Evolutionary conservation across 1,140 invertebrate species (phyloP).

Genomic region (Goniozus legneri): DNA sequence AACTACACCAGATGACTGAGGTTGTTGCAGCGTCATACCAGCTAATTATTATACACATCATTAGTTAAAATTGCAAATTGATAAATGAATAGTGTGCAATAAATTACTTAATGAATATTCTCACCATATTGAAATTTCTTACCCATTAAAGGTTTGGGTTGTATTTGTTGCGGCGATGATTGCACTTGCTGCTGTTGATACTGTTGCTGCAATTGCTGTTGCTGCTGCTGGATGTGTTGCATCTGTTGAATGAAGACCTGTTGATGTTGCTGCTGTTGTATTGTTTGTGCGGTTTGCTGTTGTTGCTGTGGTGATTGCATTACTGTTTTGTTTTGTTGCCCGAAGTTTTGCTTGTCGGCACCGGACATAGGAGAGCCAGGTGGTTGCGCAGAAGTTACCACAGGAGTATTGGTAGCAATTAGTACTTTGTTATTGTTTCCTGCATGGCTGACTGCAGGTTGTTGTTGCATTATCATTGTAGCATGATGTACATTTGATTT

Average conservation of each 20-base stretch:
- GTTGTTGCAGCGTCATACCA: conserved; percentile 51
- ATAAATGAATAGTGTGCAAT: conserved; percentile 3
- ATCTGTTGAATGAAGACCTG: conserved; percentile 48
- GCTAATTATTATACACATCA: conserved; percentile 12
- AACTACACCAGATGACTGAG: conserved; percentile 39
- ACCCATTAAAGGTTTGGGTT: conserved; percentile 59
- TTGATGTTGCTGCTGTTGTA: conserved; percentile 41
- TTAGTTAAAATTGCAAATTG: conserved; percentile 2
- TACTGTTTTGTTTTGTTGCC: conserved; percentile 51
- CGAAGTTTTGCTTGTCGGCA: conserved; percentile 45
- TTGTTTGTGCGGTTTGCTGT: conserved; percentile 41
- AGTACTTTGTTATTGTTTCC: conserved; percentile 48
- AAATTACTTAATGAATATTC: conserved; percentile 7
- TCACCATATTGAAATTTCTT: conserved; percentile 24
- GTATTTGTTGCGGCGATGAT: conserved; percentile 53
- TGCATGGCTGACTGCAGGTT: conserved; percentile 36
- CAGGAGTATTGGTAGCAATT: conserved; percentile 32
- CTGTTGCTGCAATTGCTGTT: conserved; percentile 38
- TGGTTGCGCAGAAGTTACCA: conserved; percentile 41
- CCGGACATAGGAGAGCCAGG: conserved; percentile 44
- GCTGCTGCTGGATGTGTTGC: conserved; percentile 44
- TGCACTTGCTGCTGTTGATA: conserved; percentile 48
- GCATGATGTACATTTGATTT: conserved; percentile 49
- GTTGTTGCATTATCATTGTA: conserved; percentile 46
- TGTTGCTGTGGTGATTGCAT: conserved; percentile 53